Base-by-base conservation (phyloP, 2,797 vertebrate species). In the Sebastes oblongus region DNA sequence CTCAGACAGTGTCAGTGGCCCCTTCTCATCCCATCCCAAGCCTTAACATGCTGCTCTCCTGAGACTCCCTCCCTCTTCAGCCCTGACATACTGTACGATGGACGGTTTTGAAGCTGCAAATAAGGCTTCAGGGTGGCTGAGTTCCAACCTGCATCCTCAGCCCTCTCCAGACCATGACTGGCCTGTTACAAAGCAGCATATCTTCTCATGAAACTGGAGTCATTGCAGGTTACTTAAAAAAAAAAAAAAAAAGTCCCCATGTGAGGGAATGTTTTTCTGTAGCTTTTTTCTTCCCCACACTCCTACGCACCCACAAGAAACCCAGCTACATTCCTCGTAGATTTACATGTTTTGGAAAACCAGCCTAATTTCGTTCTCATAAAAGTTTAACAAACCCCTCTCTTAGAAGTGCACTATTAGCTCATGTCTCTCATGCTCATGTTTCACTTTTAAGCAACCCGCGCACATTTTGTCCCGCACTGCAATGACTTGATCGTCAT, bases 311-410 rank as follows among this genome's bases (percentile, higher is more conserved):
- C 59, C 46, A 39, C 46, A 75, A 10, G 13, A 59, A 66, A 70
- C 59, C 16, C 27, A 62, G 6, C 58, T 36, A 16, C 27, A 75
- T 75, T 75, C 27, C 25, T 75, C 29, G 8, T 32, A 52, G 56
- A 74, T 66, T 60, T 52, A 72, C 25, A 67, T 36, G 12, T 69
- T 83, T 76, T 46, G 32, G 20, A 69, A 80, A 80, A 70, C 1
- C 46, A 62, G 58, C 32, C 58, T 64, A 64, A 67, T 61, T 77
- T 75, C 58, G 75, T 72, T 78, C 75, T 76, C 30, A 66, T 87
- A 54, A 83, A 88, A 85, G 36, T 85, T 88, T 83, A 64, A 90
- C 66, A 75, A 55, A 20, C 6, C 25, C 42, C 30, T 68, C 64
- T 64, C 55, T 78, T 55, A 60, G 50, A 77, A 73, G 59, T 81